Evolutionary conservation across 92 coral and sea anemone genomes (phyloP).

Genomic region (Phenganax subtilis): DNA sequence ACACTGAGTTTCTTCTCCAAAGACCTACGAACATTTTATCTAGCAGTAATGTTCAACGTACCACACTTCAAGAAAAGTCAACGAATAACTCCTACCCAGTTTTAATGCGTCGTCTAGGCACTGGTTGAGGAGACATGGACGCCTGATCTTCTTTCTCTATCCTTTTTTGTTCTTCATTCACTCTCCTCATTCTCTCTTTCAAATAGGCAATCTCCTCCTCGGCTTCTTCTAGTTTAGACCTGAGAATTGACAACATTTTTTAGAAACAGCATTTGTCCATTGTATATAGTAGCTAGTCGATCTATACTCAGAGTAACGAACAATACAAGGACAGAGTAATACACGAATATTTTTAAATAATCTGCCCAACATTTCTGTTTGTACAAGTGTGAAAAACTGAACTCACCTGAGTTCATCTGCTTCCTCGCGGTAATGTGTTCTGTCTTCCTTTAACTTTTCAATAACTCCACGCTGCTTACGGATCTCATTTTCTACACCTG

Average conservation of each 20-base stretch:
- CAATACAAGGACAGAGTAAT: too few relatives aligned
- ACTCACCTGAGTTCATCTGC: slow-evolving; percentile 78
- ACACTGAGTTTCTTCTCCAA: slow-evolving; percentile 27
- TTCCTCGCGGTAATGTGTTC: slow-evolving; percentile 76
- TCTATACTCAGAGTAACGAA: too few relatives aligned
- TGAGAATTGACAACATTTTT: slow-evolving; percentile 6
- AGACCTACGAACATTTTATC: background rate
- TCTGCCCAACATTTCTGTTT: background rate
- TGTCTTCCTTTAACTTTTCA: slow-evolving; percentile 81
- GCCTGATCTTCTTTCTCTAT: background rate
- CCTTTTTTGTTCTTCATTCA: slow-evolving; percentile 20
- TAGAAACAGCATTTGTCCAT: background rate
- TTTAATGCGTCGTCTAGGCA: slow-evolving; percentile 5
- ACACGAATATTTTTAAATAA: too few relatives aligned
- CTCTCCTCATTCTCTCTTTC: slow-evolving; percentile 40
- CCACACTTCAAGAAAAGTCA: background rate
- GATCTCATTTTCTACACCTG: background rate
- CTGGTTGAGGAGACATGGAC: slow-evolving; percentile 8
- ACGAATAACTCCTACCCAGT: slow-evolving; percentile 8
- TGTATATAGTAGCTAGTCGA: background rate
- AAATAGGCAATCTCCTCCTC: slow-evolving; percentile 33
- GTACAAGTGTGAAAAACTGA: background rate
- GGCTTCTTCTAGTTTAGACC: slow-evolving; percentile 30
- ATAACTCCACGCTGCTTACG: slow-evolving; percentile 63
- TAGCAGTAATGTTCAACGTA: too few relatives aligned